Conservation (phyloP, 2,888 invertebrate genomes). For the Cenopis cana region DNA sequence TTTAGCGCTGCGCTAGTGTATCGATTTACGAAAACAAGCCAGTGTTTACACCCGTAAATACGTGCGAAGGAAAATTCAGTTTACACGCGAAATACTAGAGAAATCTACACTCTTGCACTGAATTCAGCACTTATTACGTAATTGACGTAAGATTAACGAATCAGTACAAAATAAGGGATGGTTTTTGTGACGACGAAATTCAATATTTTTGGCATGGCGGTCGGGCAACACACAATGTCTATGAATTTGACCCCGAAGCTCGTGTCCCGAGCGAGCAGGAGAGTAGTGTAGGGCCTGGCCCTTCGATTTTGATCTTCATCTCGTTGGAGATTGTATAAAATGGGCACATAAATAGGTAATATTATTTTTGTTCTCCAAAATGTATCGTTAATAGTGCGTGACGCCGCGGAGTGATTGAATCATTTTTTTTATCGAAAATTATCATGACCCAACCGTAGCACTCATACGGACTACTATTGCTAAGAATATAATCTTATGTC, state of each 20-base stretch:
- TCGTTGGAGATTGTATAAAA: slow-evolving; percentile 79
- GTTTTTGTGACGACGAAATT: slow-evolving; percentile 23
- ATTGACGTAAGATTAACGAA: neutral
- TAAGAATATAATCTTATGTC: slow-evolving; percentile 82
- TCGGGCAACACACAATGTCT: slow-evolving; percentile 81
- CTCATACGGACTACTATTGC: slow-evolving; percentile 62
- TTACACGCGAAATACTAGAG: neutral
- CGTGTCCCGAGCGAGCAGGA: slow-evolving; percentile 81
- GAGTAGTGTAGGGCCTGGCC: slow-evolving; percentile 83
- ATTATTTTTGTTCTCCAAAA: slow-evolving; percentile 59
- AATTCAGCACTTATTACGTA: neutral
- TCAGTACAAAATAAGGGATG: slow-evolving; percentile 16
- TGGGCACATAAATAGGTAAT: slow-evolving; percentile 85
- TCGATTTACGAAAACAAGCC: slow-evolving; percentile 70
- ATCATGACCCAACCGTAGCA: slow-evolving; percentile 66
- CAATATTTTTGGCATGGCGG: slow-evolving; percentile 21
- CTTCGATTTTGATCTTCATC: slow-evolving; percentile 81
- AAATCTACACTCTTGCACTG: neutral
- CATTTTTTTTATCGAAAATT: slow-evolving; percentile 66
- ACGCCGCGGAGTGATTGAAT: slow-evolving; percentile 49
- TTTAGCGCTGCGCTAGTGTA: slow-evolving; percentile 79
- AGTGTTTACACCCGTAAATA: slow-evolving; percentile 74
- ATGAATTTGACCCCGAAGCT: slow-evolving; percentile 85
- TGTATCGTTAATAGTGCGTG: slow-evolving; percentile 44
- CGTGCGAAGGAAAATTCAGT: slow-evolving; percentile 45